These are phyloP conservation scores for Lagorchestes hirsutus DNA, from an alignment of 2,797 vertebrate genomes.

Conservation along the genomic window DNA sequence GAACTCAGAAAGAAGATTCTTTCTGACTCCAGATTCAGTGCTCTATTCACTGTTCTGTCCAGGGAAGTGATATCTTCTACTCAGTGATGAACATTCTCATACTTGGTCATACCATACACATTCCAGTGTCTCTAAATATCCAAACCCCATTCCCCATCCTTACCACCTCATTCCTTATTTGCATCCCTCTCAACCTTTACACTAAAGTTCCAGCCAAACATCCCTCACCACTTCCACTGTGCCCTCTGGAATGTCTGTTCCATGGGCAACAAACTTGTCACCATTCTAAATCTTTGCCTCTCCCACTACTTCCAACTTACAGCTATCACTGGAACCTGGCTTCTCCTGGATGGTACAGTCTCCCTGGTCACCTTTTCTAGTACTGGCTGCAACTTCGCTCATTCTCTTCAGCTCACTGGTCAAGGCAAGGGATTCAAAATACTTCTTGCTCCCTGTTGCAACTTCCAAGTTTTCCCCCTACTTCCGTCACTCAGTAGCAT, in stretches of 20 bases:
- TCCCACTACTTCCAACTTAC: neutral
- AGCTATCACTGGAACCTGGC: neutral
- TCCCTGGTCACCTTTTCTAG: neutral
- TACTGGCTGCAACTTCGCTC: neutral
- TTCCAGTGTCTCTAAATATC: neutral
- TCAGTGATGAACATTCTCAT: neutral
- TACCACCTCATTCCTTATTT: too few relatives aligned
- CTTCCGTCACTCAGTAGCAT: too few relatives aligned
- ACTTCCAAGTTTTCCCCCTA: too few relatives aligned
- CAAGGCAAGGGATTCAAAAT: too few relatives aligned
- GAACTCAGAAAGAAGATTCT: too few relatives aligned
- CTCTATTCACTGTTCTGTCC: neutral
- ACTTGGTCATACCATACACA: neutral
- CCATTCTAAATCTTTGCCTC: neutral
- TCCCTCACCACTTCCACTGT: too few relatives aligned
- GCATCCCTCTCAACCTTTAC: too few relatives aligned
- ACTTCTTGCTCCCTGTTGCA: too few relatives aligned
- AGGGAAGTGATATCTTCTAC: neutral
- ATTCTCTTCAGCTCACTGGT: neutral
- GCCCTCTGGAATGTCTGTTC: neutral
- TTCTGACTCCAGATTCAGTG: too few relatives aligned
- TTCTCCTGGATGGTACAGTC: neutral
- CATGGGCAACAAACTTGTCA: neutral
- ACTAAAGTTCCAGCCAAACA: too few relatives aligned
- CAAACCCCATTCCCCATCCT: neutral